Evolutionary conservation across 2,113 vertebrate species (phyloP).

Genomic region (Chiloscyllium plagiosum): DNA sequence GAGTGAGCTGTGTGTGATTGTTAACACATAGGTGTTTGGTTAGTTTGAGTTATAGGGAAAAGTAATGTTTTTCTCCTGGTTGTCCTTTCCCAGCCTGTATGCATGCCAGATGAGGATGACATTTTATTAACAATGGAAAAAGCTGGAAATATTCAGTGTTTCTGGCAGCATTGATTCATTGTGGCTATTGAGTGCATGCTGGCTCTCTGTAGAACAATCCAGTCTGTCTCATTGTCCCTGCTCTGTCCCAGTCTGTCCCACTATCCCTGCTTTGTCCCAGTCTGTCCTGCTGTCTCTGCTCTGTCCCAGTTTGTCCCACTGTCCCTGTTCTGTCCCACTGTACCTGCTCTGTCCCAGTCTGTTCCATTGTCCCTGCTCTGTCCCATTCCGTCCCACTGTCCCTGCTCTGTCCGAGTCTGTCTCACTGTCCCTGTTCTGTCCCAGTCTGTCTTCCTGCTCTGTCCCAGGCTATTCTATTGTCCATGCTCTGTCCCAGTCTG

Average conservation of each 20-base stretch:
- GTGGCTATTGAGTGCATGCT: background rate
- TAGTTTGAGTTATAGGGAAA: background rate
- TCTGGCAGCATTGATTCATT: background rate
- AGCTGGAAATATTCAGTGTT: background rate
- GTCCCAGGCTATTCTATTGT: background rate
- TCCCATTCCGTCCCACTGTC: too few relatives aligned
- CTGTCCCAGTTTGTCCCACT: too few relatives aligned
- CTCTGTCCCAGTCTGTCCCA: too few relatives aligned
- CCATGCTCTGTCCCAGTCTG: too few relatives aligned
- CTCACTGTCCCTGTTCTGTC: too few relatives aligned
- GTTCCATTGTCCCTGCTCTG: too few relatives aligned
- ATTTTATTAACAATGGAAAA: background rate
- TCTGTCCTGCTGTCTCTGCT: too few relatives aligned
- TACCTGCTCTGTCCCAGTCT: too few relatives aligned
- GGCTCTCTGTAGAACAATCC: background rate
- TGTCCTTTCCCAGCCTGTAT: background rate
- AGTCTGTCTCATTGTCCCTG: background rate
- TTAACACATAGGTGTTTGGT: background rate
- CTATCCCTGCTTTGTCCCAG: too few relatives aligned
- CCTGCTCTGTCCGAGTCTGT: too few relatives aligned
- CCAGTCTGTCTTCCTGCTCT: too few relatives aligned
- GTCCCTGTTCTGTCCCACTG: too few relatives aligned
- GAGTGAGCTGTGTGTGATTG: background rate
- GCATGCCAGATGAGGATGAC: background rate
- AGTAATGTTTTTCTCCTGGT: background rate